Base-by-base conservation (phyloP, 2,888 invertebrate genomes). In the Drosophila mayaguana region DNA sequence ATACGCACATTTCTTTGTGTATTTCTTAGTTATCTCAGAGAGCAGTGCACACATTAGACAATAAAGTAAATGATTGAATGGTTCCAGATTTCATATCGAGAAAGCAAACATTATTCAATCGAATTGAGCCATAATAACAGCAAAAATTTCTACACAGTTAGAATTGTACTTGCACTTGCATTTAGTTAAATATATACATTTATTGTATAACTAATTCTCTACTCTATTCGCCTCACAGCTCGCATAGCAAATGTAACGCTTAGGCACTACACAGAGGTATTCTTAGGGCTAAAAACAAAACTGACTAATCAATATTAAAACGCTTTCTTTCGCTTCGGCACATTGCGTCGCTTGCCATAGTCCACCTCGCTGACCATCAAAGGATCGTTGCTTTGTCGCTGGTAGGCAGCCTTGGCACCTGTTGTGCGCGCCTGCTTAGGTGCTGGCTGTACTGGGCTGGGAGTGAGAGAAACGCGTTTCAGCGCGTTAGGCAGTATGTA, bases 401-500 rank as follows among this genome's bases (percentile, higher is more conserved):
- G 88, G 61, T 87, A 93, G 1, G 91, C 90, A 0, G 91, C 83
- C 62, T 92, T 92, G 14, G 91, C 88, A 9, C 85, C 83, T 0
- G 91, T 91, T 14, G 77, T 85, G 8, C 83, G 72, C 3, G 78
- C 69, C 51, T 78, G 70, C 18, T 78, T 80, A 40, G 75, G 38
- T 2, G 81, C 36, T 2, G 80, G 22, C 25, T 18, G 54, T 20
- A 45, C 14, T 12, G 22, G 38, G 43, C 36, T 48, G 0, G 25
- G 36, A 32, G 48, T 60, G 8, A 68, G 71, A 7, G 95, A 94
- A 20, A 96, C 93, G 71, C 94, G 94, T 90, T 96, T 96, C 54
- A 98, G 92, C 0, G 97, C 95, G 1, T 95, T 94, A 0, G 98
- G 98, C 1, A 98, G 94, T 79, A 98, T 95, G 91, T 99, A 99